phyloP scores from a whole-genome alignment of 1,140 invertebrate species.

The Rhopalosiphum padi region DNA sequence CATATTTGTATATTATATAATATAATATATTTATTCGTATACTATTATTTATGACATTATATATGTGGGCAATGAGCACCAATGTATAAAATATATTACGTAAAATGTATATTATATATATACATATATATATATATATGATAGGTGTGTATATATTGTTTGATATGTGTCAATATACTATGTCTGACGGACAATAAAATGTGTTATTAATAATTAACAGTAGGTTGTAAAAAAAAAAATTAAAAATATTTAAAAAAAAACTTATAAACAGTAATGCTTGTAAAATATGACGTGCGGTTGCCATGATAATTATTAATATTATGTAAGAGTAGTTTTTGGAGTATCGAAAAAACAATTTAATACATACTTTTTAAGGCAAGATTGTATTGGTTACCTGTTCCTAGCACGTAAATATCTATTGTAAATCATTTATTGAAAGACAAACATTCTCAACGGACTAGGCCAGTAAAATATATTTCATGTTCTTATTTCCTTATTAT shows the following conservation, averaged over 20 bases:
- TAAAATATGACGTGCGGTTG: conserved; percentile 49
- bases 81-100: conserved; percentile 18
- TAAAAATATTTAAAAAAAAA: background rate
- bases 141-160: conserved; percentile 48
- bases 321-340: conserved; percentile 46
- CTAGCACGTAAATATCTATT: conserved; percentile 56
- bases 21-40: conserved; percentile 35
- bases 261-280: conserved; percentile 38
- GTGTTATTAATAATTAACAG: conserved; percentile 54
- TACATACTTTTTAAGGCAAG: conserved; percentile 51
- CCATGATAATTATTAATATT: conserved; percentile 51
- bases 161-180: conserved; percentile 58
- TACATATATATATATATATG: conserved; percentile 6
- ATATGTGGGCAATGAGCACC: conserved; percentile 9
- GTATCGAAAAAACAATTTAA: conserved; percentile 23
- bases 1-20: conserved; percentile 47
- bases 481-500: conserved; percentile 29
- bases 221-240: conserved; percentile 55
- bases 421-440: conserved; percentile 46
- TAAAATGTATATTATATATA: conserved; percentile 36
- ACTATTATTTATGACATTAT: conserved; percentile 49
- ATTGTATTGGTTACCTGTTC: conserved; percentile 57
- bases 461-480: conserved; percentile 52
- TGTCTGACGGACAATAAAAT: conserved; percentile 55
- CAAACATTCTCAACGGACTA: conserved; percentile 53